These are phyloP conservation scores for Drosophila peninsularis DNA, from an alignment of 2,888 invertebrate species.

Conservation along the genomic window DNA sequence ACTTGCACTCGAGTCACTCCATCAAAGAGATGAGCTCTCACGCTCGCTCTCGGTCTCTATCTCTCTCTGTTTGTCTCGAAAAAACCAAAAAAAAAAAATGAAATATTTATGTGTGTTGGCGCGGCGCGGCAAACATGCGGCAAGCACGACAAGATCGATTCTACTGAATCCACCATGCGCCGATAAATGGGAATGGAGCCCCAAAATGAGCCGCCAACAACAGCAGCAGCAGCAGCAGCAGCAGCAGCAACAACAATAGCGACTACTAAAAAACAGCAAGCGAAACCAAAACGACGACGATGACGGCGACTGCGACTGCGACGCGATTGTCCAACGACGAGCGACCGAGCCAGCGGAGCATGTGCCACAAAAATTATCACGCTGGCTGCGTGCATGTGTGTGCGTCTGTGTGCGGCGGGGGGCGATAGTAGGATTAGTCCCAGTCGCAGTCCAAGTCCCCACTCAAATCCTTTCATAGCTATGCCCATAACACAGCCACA, in stretches of 20 bases:
- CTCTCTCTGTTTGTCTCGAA: constrained; percentile 1
- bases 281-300: constrained; percentile 26
- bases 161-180: constrained; percentile 76
- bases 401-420: not conserved
- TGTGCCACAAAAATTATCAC: constrained; percentile 44
- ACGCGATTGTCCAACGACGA: constrained; percentile 43
- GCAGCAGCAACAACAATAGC: constrained; percentile 23
- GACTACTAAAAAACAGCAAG: constrained; percentile 42
- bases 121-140: constrained; percentile 69
- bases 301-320: constrained; percentile 11
- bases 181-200: constrained; percentile 57
- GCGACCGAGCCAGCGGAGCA: constrained; percentile 45
- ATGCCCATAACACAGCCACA: too few relatives aligned
- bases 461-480: too few relatives aligned
- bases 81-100: constrained; percentile 17
- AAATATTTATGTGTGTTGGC: constrained; percentile 31
- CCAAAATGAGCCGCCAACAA: constrained; percentile 47
- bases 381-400: constrained; percentile 15
- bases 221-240: constrained; percentile 15
- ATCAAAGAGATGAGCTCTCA: not conserved
- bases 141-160: constrained; percentile 84
- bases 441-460: too few relatives aligned
- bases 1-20: constrained; percentile 28
- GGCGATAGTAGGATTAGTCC: not conserved
- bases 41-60: not conserved